A percentile compares a stretch with the other conserved stretches of the same genome.
Conservation (phyloP, 2,888 invertebrate genomes). For the Callimorpha dominula region DNA sequence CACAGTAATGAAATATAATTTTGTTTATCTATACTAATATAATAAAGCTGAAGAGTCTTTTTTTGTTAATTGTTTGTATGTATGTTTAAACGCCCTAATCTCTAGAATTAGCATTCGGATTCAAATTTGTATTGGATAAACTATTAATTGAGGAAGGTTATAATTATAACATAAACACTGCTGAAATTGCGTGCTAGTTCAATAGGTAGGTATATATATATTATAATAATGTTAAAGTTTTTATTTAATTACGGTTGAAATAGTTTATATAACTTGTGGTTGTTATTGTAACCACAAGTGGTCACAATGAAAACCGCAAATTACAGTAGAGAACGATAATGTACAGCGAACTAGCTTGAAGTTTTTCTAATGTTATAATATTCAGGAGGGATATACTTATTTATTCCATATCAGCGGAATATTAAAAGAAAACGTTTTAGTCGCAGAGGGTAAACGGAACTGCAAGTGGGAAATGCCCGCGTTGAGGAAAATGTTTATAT, state of each 20-base stretch:
- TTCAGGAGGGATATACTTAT: too few species aligned
- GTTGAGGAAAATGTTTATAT: conserved; percentile 9
- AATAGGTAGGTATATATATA: background rate
- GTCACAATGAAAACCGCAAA: background rate
- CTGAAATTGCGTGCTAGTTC: too few species aligned
- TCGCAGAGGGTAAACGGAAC: background rate
- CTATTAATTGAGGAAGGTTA: too few species aligned
- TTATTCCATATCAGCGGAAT: background rate
- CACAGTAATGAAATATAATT: conserved; percentile 7
- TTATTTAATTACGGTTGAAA: background rate
- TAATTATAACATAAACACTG: too few species aligned
- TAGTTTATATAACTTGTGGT: background rate
- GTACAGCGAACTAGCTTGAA: background rate
- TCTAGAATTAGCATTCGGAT: too few species aligned
- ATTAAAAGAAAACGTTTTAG: background rate
- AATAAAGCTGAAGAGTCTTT: too few species aligned
- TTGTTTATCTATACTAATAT: background rate
- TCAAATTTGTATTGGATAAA: too few species aligned
- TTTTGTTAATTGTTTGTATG: too few species aligned
- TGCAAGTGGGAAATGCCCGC: conserved; percentile 4
- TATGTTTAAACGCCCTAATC: too few species aligned
- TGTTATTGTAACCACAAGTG: background rate
- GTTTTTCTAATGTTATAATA: background rate
- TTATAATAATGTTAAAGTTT: background rate
- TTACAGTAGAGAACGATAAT: background rate